Conservation (phyloP, 2,888 invertebrate species). For the Yponomeuta evonymella region DNA sequence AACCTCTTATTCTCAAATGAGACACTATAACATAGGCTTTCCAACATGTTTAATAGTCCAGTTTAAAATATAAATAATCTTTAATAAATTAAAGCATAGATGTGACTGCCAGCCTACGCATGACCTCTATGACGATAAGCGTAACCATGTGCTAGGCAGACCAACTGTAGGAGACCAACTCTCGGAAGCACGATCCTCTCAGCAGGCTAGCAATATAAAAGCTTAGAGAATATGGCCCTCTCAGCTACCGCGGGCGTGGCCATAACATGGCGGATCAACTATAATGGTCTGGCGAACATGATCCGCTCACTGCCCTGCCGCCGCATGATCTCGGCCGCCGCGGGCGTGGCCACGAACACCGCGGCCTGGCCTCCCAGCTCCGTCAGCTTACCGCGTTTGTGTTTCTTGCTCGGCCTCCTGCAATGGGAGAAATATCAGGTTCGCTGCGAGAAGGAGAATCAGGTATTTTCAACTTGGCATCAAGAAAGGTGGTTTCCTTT, state of each 20-base stretch:
- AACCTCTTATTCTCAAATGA: too few relatives aligned
- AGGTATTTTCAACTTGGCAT: too few relatives aligned
- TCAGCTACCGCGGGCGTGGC: too few relatives aligned
- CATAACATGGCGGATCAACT: conserved; percentile 28
- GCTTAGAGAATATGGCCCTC: too few relatives aligned
- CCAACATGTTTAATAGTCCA: background rate
- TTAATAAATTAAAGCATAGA: background rate
- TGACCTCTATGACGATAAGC: too few relatives aligned
- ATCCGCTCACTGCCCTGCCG: conserved; percentile 63
- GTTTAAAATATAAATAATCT: background rate
- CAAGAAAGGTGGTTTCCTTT: too few relatives aligned
- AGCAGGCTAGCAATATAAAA: background rate
- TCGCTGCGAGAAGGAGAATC: too few relatives aligned
- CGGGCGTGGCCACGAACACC: conserved; percentile 62
- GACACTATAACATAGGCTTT: too few relatives aligned
- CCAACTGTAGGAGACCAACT: background rate
- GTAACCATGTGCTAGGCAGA: too few relatives aligned
- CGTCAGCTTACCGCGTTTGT: conserved; percentile 56
- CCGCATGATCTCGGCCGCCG: conserved; percentile 63
- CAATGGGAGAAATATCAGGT: background rate
- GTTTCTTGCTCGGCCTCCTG: conserved; percentile 43
- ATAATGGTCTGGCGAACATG: conserved; percentile 57
- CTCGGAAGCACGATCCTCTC: background rate
- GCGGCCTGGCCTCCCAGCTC: conserved; percentile 58
- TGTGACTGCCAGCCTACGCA: too few relatives aligned